Evolutionary conservation across 2,113 vertebrate genomes (phyloP).

Genomic region (Caranx ignobilis): DNA sequence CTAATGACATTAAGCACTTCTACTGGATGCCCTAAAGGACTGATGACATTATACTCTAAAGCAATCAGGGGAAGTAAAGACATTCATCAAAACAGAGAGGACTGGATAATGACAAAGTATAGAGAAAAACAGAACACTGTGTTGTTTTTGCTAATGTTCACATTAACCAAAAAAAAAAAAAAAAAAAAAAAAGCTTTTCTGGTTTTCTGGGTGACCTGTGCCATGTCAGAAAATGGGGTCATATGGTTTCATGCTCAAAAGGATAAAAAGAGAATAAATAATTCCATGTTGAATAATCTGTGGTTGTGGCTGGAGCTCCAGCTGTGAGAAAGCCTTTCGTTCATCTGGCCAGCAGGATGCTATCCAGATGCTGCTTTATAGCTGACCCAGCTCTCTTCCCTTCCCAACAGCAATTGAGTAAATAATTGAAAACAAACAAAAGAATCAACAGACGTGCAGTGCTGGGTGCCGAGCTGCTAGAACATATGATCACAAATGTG

Average conservation of each 20-base stretch:
- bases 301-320: conserved; percentile 46
- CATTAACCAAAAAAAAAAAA: neutral
- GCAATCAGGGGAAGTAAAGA: neutral
- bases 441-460: neutral
- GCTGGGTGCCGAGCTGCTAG: neutral
- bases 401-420: conserved; percentile 1
- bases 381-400: conserved; percentile 34
- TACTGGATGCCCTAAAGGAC: neutral
- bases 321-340: conserved; percentile 62
- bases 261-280: conserved; percentile 38
- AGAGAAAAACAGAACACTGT: neutral
- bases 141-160: neutral
- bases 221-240: conserved; percentile 58
- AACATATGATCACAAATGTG: conserved; percentile 20
- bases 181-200: conserved; percentile 21
- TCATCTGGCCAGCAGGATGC: conserved; percentile 66
- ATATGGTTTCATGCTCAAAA: conserved; percentile 29
- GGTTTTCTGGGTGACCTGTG: conserved; percentile 13
- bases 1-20: neutral
- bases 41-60: neutral
- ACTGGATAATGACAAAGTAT: neutral
- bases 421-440: conserved; percentile 35
- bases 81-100: neutral
- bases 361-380: conserved; percentile 67
- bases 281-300: conserved; percentile 66